Evolutionary conservation across 2,113 vertebrate genomes (phyloP).

Genomic region (Capreolus pygargus): DNA sequence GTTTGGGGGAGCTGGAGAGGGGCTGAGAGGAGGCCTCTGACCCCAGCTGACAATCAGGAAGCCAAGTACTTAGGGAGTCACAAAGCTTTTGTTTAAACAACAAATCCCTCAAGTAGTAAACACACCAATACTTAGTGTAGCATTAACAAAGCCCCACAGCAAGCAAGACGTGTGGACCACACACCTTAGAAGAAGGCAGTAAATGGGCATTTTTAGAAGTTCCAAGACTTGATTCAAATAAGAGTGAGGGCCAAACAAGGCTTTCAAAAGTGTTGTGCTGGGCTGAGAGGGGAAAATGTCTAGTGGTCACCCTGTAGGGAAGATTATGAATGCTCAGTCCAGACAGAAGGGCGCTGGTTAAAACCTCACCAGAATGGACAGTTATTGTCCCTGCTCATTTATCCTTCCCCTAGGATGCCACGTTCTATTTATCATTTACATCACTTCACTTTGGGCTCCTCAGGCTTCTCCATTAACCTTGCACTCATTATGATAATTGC

Average conservation of each 20-base stretch:
- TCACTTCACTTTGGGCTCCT: neutral
- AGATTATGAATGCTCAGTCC: neutral
- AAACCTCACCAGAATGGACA: neutral
- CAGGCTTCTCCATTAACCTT: neutral
- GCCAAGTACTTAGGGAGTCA: neutral
- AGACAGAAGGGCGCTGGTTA: neutral
- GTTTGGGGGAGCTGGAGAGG: neutral
- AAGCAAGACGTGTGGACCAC: neutral
- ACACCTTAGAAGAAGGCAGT: neutral
- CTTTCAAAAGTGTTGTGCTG: neutral
- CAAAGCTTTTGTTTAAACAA: slow-evolving; percentile 1
- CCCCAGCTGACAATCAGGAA: neutral
- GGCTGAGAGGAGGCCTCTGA: neutral
- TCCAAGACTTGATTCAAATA: neutral
- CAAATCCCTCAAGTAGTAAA: neutral
- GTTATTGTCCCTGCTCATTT: neutral
- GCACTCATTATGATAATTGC: neutral
- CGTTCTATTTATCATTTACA: neutral
- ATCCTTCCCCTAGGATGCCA: neutral
- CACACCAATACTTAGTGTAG: neutral
- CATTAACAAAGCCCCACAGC: neutral
- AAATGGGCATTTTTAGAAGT: neutral
- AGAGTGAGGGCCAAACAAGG: neutral
- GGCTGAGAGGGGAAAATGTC: neutral
- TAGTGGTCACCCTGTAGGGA: neutral